phyloP scores from a whole-genome alignment of 2,113 vertebrate species.

The Porphyrio hochstetteri region DNA sequence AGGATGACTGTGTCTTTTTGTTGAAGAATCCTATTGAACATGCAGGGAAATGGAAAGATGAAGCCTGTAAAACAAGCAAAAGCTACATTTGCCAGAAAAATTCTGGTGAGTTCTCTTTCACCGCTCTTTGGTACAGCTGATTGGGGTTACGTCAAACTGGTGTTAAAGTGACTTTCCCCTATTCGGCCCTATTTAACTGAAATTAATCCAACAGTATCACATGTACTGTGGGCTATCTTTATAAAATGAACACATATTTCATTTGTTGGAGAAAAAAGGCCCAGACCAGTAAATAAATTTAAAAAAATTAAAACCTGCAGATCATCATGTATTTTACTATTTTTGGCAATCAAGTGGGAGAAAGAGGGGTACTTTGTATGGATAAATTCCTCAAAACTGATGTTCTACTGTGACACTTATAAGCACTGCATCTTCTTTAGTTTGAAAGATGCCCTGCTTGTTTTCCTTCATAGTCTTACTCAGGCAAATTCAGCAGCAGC shows the following conservation, averaged over 20 bases:
- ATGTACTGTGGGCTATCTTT: background rate
- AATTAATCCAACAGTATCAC: background rate
- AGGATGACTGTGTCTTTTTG: constrained; percentile 82
- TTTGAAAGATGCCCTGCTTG: background rate
- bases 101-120: constrained; percentile 71
- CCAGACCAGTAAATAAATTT: background rate
- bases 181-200: background rate
- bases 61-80: constrained; percentile 72
- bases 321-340: background rate
- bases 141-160: background rate
- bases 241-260: background rate
- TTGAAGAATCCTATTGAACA: constrained; percentile 38
- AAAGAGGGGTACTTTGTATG: background rate
- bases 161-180: background rate
- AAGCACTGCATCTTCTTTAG: background rate
- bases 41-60: constrained; percentile 84
- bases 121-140: background rate
- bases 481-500: background rate
- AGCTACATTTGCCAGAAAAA: constrained; percentile 86
- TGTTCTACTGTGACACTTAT: background rate
- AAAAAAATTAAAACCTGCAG: too few relatives aligned
- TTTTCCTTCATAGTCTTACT: background rate
- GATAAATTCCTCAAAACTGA: background rate
- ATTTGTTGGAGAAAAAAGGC: background rate
- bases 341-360: background rate